Percentiles rank a stretch among this genome's conserved stretches.
These are phyloP conservation scores for Cephus pygmeus DNA, from an alignment of 2,888 invertebrate genomes.

Conservation along the genomic window DNA sequence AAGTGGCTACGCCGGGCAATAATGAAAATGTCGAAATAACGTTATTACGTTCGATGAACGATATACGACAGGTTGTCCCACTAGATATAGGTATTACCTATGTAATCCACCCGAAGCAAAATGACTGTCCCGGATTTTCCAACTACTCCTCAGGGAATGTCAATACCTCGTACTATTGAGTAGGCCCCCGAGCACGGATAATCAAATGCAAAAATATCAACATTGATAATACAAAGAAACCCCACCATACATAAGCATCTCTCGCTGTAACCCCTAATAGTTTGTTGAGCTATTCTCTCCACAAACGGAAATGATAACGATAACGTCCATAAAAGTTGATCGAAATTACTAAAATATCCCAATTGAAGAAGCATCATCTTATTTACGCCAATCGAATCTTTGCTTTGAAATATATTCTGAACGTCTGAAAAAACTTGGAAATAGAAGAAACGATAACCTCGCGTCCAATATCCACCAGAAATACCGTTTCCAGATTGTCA, in stretches of 20 bases:
- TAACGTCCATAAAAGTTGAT: background rate
- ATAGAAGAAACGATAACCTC: background rate
- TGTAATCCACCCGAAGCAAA: background rate
- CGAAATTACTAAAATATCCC: background rate
- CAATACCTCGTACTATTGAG: background rate
- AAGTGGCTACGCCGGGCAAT: background rate
- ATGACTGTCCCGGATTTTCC: background rate
- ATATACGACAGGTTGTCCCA: conserved; percentile 13
- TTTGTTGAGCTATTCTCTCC: background rate
- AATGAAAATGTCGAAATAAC: conserved; percentile 22
- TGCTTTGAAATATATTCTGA: background rate
- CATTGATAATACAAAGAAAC: background rate
- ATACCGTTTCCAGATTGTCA: background rate
- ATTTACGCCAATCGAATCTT: background rate
- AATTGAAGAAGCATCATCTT: background rate
- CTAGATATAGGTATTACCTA: background rate
- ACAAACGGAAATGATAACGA: background rate
- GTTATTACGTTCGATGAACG: conserved; percentile 29
- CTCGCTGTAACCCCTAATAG: background rate
- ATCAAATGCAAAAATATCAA: no score
- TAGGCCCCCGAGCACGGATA: background rate
- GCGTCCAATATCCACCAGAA: background rate
- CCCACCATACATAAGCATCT: background rate
- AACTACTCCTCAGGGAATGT: background rate
- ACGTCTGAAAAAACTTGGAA: background rate